Conservation (phyloP, 2,113 vertebrate species). For the Scopus umbretta region DNA sequence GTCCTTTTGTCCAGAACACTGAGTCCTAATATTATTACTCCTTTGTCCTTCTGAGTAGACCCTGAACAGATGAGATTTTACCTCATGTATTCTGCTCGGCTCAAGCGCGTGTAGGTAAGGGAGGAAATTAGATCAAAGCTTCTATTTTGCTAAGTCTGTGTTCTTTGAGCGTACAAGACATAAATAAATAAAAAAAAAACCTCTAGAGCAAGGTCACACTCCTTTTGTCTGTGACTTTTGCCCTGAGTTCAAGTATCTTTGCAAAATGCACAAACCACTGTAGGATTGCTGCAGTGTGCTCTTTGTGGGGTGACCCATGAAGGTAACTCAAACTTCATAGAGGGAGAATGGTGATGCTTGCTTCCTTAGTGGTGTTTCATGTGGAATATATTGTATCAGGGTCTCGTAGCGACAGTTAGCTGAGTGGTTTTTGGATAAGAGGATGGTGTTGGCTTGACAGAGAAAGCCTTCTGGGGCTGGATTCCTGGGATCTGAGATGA, state of each 20-base stretch:
- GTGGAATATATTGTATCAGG: background rate
- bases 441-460: background rate
- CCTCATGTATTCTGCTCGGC: background rate
- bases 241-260: background rate
- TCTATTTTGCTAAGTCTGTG: background rate
- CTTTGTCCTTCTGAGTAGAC: background rate
- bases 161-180: background rate
- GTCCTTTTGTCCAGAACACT: background rate
- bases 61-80: background rate
- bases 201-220: background rate
- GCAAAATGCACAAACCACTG: background rate
- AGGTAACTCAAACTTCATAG: background rate
- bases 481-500: background rate
- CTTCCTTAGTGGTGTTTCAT: background rate
- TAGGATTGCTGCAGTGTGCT: background rate
- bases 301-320: background rate
- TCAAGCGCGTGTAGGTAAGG: background rate
- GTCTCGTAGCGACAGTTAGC: background rate
- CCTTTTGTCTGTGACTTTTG: background rate
- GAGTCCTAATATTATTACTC: background rate
- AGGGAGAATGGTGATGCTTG: background rate
- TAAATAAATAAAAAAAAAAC: background rate
- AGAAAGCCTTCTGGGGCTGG: background rate
- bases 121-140: background rate
- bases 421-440: background rate